These are phyloP conservation scores for Tribolium castaneum DNA, from an alignment of 1,140 invertebrate genomes.

Conservation along the genomic window DNA sequence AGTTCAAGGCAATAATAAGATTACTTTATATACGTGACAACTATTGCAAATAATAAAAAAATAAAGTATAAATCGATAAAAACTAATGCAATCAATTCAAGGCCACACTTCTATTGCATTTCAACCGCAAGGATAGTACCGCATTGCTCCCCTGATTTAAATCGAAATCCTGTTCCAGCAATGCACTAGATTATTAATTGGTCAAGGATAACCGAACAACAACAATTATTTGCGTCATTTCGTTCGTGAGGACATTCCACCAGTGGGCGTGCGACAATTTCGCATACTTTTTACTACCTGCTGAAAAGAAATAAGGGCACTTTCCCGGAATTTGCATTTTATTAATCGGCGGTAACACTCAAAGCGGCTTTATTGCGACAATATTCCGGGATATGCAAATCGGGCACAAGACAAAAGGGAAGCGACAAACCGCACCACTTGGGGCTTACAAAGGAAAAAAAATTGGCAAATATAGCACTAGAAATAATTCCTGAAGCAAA, in stretches of 20 bases:
- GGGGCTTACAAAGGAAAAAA: no score
- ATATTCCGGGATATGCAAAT: background rate
- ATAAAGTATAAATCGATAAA: slow-evolving; percentile 27
- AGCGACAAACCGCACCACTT: background rate
- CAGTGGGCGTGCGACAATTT: background rate
- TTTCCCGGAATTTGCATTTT: slow-evolving; percentile 19
- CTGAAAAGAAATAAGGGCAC: background rate
- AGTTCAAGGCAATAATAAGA: slow-evolving; percentile 33
- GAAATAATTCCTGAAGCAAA: no score
- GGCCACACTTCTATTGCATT: slow-evolving; percentile 30
- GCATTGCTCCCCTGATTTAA: slow-evolving; percentile 29
- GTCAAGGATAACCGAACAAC: slow-evolving; percentile 24
- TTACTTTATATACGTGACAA: slow-evolving; percentile 36
- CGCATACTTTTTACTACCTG: background rate
- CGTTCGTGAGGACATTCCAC: slow-evolving; percentile 9
- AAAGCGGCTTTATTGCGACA: background rate
- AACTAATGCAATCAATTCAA: slow-evolving; percentile 34
- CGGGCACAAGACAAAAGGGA: no score
- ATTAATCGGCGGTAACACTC: background rate
- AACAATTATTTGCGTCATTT: slow-evolving; percentile 22
- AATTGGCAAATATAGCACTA: no score
- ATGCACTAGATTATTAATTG: slow-evolving; percentile 27
- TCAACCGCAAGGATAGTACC: slow-evolving; percentile 34
- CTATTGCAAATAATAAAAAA: slow-evolving; percentile 20
- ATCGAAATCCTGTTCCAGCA: slow-evolving; percentile 31